Evolutionary conservation across 2,797 vertebrate genomes (phyloP).

Genomic region (Gymnodraco acuticeps): DNA sequence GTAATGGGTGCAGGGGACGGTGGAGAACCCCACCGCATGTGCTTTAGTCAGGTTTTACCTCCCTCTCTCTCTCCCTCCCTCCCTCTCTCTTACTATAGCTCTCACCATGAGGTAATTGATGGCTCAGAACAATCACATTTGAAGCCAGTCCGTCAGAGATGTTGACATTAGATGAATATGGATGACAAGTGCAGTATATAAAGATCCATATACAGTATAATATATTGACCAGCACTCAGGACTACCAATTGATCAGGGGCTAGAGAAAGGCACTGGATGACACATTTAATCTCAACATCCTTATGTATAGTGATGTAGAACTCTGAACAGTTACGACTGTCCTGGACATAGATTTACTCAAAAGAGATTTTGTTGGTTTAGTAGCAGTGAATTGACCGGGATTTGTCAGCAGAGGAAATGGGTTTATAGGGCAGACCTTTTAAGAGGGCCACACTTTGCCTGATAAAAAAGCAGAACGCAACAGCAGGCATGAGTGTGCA

Average conservation of each 20-base stretch:
- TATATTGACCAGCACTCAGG: constrained; percentile 7
- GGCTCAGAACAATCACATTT: constrained; percentile 40
- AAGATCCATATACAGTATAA: constrained; percentile 14
- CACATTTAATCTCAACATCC: neutral
- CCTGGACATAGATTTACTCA: constrained; percentile 22
- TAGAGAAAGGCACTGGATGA: constrained; percentile 7
- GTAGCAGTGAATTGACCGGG: constrained; percentile 46
- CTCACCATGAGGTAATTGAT: constrained; percentile 45
- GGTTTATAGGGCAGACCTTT: constrained; percentile 57
- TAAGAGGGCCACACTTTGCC: constrained; percentile 48
- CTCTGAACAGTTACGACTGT: constrained; percentile 9
- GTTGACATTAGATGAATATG: constrained; percentile 47
- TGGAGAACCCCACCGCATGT: constrained; percentile 61
- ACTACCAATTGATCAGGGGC: neutral
- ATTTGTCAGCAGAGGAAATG: constrained; percentile 57
- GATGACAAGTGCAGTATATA: constrained; percentile 17
- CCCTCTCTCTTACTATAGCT: neutral
- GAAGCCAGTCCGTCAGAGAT: constrained; percentile 35
- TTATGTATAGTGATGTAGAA: constrained; percentile 7
- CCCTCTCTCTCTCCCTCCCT: constrained; percentile 26
- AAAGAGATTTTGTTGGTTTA: constrained; percentile 33
- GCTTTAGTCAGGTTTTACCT: constrained; percentile 49
- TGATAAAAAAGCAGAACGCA: constrained; percentile 55
- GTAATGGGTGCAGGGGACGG: constrained; percentile 73
- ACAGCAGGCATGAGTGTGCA: constrained; percentile 66